phyloP scores from a whole-genome alignment of 1,140 invertebrate species.

The Eupristina koningsbergeri region DNA sequence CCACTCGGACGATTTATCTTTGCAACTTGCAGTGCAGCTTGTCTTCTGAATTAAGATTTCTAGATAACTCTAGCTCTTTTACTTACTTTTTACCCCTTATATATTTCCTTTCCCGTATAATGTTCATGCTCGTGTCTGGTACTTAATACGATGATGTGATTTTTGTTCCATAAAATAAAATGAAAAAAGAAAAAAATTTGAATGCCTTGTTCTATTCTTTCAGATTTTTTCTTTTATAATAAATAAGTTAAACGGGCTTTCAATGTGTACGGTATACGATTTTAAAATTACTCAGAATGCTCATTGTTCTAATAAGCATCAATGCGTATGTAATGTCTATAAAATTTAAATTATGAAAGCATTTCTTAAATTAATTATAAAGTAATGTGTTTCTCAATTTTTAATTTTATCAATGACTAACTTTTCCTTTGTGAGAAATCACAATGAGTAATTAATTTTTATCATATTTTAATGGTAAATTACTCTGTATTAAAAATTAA shows the following conservation, averaged over 20 bases:
- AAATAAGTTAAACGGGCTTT: neutral
- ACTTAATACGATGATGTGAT: neutral
- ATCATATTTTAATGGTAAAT: neutral
- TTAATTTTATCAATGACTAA: neutral
- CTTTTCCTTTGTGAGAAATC: neutral
- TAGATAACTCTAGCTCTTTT: constrained; percentile 31
- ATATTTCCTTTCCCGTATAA: neutral
- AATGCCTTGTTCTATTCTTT: neutral
- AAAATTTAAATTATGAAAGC: neutral
- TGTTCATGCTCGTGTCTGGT: neutral
- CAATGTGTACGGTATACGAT: neutral
- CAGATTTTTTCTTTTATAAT: neutral
- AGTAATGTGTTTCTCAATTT: neutral
- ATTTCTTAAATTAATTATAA: neutral
- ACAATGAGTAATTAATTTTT: too few relatives aligned
- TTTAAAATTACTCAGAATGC: neutral
- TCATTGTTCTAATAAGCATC: neutral
- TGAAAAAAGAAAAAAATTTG: too few relatives aligned
- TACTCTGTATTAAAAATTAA: neutral
- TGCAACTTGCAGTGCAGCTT: neutral
- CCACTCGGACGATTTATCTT: constrained; percentile 32
- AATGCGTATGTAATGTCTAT: neutral
- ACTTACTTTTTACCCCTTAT: constrained; percentile 20
- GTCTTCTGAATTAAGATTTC: constrained; percentile 29
- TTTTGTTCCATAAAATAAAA: neutral